phyloP scores from a whole-genome alignment of 2,113 vertebrate genomes.

The Okapia johnstoni region DNA sequence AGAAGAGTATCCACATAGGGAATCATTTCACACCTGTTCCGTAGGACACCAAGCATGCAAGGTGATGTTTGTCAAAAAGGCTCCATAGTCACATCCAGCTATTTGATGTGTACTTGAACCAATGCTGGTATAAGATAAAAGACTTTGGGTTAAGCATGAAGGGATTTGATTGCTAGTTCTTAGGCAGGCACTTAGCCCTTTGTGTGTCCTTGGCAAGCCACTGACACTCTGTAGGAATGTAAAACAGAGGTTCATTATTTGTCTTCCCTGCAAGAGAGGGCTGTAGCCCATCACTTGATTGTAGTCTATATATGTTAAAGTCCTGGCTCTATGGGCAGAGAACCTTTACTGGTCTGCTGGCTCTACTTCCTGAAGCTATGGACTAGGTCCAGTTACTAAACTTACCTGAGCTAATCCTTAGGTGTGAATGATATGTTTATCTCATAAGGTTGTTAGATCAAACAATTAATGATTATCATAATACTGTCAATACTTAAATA shows the following conservation, averaged over 20 bases:
- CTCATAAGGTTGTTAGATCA: background rate
- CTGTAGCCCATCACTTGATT: background rate
- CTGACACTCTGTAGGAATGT: background rate
- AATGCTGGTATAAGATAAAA: background rate
- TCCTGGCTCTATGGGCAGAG: background rate
- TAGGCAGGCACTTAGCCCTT: too few species aligned
- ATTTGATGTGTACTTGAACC: accelerated
- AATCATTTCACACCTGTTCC: background rate
- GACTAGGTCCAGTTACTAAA: background rate
- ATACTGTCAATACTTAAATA: background rate
- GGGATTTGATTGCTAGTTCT: background rate
- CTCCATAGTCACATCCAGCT: background rate
- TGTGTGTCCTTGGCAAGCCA: background rate
- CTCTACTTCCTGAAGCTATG: background rate
- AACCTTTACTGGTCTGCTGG: background rate
- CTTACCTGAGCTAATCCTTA: background rate
- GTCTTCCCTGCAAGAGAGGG: background rate
- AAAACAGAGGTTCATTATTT: background rate
- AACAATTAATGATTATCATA: background rate
- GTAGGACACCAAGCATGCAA: too few species aligned
- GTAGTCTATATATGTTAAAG: background rate
- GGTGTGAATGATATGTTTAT: background rate
- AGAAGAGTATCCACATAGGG: background rate
- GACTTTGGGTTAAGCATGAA: background rate
- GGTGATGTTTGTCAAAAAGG: background rate